These are phyloP conservation scores for Antennarius maculatus DNA, from an alignment of 2,797 vertebrate genomes.

Conservation along the genomic window DNA sequence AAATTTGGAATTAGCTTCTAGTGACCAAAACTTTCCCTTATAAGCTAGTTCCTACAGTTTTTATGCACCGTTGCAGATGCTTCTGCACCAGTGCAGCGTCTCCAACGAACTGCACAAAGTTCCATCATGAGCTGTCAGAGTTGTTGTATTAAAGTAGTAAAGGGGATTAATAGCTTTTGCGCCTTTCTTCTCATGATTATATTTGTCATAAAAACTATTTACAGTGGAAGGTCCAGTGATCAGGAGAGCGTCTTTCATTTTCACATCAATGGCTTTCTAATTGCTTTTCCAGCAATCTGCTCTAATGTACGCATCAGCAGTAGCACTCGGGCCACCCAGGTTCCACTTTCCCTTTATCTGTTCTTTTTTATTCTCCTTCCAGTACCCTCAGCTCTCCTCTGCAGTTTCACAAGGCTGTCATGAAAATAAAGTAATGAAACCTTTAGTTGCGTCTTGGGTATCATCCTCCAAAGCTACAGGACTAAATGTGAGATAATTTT, in stretches of 20 bases:
- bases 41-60: too few relatives aligned
- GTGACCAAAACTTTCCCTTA: too few relatives aligned
- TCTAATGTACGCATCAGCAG: conserved; percentile 46
- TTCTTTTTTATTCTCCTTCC: conserved; percentile 17
- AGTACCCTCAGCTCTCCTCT: conserved; percentile 20
- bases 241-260: conserved; percentile 35
- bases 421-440: conserved; percentile 62
- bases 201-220: too few relatives aligned
- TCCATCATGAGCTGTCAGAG: too few relatives aligned
- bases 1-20: too few relatives aligned
- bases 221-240: conserved; percentile 17
- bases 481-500: conserved; percentile 70
- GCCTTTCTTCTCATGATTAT: too few relatives aligned
- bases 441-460: conserved; percentile 65
- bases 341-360: conserved; percentile 35
- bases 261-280: conserved; percentile 34
- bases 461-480: conserved; percentile 62
- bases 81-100: too few relatives aligned
- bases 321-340: conserved; percentile 52
- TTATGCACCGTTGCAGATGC: too few relatives aligned
- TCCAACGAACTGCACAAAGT: too few relatives aligned
- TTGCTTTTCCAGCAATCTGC: conserved; percentile 58
- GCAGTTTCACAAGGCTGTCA: conserved; percentile 52
- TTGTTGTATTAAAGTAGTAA: too few relatives aligned
- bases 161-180: too few relatives aligned